Evolutionary conservation across 2,888 invertebrate species (phyloP).

Genomic region (Nasonia oneida): DNA sequence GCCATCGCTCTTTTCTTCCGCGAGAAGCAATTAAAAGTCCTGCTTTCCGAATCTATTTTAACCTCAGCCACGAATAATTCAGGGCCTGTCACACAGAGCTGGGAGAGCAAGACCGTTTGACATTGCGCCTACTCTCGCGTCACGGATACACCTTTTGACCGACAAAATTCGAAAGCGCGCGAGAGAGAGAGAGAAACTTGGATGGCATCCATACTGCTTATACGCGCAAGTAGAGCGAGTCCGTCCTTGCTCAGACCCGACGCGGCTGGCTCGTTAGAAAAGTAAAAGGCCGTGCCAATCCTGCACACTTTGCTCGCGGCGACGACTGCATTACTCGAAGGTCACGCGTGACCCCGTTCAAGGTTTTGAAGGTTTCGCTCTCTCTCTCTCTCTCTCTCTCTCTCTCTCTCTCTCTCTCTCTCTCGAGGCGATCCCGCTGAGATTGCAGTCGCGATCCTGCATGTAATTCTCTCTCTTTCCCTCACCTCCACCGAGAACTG

Average conservation of each 20-base stretch:
- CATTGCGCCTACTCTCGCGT: conserved; percentile 3
- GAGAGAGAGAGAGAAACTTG: conserved; percentile 41
- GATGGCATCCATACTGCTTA: conserved; percentile 50
- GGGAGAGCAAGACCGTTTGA: neutral
- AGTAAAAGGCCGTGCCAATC: conserved; percentile 58
- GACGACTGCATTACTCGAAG: conserved; percentile 61
- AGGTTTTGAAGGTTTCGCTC: conserved; percentile 58
- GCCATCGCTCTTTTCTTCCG: neutral
- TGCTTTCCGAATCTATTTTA: neutral
- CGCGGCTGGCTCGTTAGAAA: conserved; percentile 45
- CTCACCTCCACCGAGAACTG: neutral
- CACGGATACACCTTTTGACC: conserved; percentile 20
- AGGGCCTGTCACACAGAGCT: neutral
- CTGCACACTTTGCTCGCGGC: conserved; percentile 28
- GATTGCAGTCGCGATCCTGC: conserved; percentile 63
- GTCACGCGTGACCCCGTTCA: conserved; percentile 55
- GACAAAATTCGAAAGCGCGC: neutral
- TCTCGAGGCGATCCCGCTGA: conserved; percentile 61
- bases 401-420: conserved; percentile 11
- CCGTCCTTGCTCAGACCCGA: conserved; percentile 43
- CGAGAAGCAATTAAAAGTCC: conserved; percentile 1
- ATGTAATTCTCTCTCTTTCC: conserved; percentile 4
- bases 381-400: conserved; percentile 20
- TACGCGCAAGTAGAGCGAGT: conserved; percentile 37
- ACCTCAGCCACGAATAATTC: neutral